A percentile compares a stretch with the other conserved stretches of the same genome.
Conservation (phyloP, 2,888 invertebrate genomes). For the Sminthurinus aureus region DNA sequence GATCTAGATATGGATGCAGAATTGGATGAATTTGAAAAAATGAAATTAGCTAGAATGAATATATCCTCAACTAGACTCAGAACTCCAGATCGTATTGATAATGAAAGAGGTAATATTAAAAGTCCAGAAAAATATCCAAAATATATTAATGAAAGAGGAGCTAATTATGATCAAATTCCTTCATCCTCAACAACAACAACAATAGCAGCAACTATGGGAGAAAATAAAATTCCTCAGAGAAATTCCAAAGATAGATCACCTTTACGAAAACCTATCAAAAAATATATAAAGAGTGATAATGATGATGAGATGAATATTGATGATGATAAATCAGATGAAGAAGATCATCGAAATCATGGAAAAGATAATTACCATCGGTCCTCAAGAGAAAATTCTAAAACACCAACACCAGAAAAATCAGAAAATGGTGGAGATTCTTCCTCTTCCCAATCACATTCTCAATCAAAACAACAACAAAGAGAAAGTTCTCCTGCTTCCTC, state of each 20-base stretch:
- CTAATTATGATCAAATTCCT: not conserved
- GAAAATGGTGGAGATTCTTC: constrained; percentile 6
- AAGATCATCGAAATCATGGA: not conserved
- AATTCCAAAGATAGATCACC: not conserved
- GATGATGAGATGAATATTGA: constrained; percentile 1
- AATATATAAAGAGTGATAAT: not conserved
- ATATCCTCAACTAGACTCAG: not conserved
- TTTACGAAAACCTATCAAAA: not conserved
- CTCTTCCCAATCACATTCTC: not conserved
- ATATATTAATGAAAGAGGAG: not conserved
- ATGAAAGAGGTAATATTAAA: not conserved
- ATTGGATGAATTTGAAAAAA: not conserved
- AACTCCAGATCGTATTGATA: not conserved
- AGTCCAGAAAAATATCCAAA: not conserved
- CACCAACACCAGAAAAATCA: not conserved
- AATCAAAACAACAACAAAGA: not conserved
- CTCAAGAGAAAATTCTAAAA: not conserved
- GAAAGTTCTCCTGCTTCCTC: not conserved
- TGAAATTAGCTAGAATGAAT: not conserved
- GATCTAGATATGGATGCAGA: constrained; percentile 8
- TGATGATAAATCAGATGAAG: not conserved
- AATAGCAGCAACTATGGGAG: not conserved
- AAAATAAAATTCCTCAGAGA: not conserved
- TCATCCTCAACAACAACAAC: not conserved
- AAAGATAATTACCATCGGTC: not conserved